Evolutionary conservation across 2,797 vertebrate genomes (phyloP), one percentile per base, ranked within the genome.

Genomic region (Linurgus olivaceus): DNA sequence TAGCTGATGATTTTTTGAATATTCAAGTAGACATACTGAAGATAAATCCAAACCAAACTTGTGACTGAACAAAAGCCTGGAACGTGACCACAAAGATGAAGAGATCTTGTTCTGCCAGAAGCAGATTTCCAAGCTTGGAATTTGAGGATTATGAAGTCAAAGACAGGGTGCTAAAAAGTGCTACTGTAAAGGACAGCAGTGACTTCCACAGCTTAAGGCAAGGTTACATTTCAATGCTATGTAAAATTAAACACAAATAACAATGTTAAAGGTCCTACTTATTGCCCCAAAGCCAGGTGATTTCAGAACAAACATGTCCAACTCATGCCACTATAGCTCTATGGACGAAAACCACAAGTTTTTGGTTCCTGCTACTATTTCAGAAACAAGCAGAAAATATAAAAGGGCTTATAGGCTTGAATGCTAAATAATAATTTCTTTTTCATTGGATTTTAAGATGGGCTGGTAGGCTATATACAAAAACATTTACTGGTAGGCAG

Each of bases 1-100:
- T 98, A 97, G 97, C 97, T 98, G 98, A 98, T 98, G 98, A 98
- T 96, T 98, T 98, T 98, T 96, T 98, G 98, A 98, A 98, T 98
- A 98, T 98, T 98, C 97, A 98, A 98, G 96, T 94, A 98, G 98
- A 98, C 97, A 97, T 92, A 96, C 85, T 11, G 94, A 98, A 97
- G 97, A 98, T 95, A 98, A 98, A 98, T 97, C 96, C 97, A 97
- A 97, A 97, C 95, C 89, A 88, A 98, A 98, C 94, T 97, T 97
- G 96, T 90, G 96, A 96, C 95, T 98, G 96, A 98, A 98, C 97
- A 98, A 98, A 98, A 98, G 97, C 97, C 96, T 96, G 92, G 89
- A 97, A 98, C 47, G 2, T 97, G 97, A 98, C 97, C 97, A 96
- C 96, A 76, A 76, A 97, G 95, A 97, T 88, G 93, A 97, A 97